A percentile compares a stretch with the other conserved stretches of the same genome.
These are phyloP conservation scores for Cheilosia variabilis DNA, from an alignment of 2,888 invertebrate species.

Conservation along the genomic window DNA sequence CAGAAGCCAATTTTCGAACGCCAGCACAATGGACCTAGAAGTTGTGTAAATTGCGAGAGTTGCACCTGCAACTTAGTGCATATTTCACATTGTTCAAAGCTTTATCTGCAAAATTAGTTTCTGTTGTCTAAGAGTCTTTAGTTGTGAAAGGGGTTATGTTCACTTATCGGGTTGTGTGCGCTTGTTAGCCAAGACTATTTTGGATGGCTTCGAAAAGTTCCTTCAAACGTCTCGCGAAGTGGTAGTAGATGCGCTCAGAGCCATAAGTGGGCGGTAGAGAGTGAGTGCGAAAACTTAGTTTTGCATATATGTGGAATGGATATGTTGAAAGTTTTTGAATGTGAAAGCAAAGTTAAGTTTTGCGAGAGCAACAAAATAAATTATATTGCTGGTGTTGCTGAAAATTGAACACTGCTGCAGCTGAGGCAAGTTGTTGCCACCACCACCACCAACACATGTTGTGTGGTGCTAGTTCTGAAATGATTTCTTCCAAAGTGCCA, in stretches of 20 bases:
- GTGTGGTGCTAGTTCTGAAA: no score
- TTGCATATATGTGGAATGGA: conserved; percentile 16
- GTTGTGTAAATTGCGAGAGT: conserved; percentile 4
- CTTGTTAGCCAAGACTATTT: conserved; percentile 24
- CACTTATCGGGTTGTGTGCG: conserved; percentile 1
- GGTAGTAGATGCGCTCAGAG: background rate
- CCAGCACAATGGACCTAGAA: background rate
- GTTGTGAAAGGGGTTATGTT: conserved; percentile 26
- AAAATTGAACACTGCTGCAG: background rate
- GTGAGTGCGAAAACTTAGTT: conserved; percentile 3
- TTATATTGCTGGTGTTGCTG: background rate
- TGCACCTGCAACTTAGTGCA: conserved; percentile 61
- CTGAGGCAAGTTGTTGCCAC: no score
- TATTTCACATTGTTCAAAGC: conserved; percentile 50
- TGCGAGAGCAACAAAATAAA: conserved; percentile 20
- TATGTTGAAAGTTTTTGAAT: conserved; percentile 13
- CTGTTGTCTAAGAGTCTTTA: conserved; percentile 35
- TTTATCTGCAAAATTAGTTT: conserved; percentile 50
- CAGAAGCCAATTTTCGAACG: conserved; percentile 43
- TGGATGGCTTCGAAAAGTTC: conserved; percentile 37
- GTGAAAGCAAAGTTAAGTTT: conserved; percentile 9
- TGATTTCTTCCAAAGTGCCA: no score
- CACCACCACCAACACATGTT: no score
- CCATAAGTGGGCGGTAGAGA: background rate
- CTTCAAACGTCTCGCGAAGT: conserved; percentile 16